A percentile compares a stretch with the other conserved stretches of the same genome.
These are phyloP conservation scores for Sandelia bainsii DNA, from an alignment of 2,797 vertebrate species.

Conservation along the genomic window DNA sequence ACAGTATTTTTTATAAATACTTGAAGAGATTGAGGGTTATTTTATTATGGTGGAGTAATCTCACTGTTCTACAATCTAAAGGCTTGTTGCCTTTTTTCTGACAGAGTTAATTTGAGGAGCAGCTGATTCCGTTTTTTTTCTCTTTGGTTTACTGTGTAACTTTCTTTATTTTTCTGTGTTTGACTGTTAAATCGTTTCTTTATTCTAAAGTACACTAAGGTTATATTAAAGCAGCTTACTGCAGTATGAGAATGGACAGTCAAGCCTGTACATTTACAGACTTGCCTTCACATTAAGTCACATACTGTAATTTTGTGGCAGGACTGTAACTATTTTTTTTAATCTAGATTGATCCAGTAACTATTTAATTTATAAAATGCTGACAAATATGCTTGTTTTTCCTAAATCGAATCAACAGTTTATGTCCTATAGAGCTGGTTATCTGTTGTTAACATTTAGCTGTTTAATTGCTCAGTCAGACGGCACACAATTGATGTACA, in stretches of 20 bases:
- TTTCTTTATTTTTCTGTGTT: not conserved
- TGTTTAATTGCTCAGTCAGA: too few relatives aligned
- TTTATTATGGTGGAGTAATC: constrained; percentile 49
- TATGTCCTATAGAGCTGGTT: too few relatives aligned
- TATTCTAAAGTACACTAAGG: not conserved
- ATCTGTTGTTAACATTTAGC: too few relatives aligned
- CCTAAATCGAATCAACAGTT: too few relatives aligned
- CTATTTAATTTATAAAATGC: too few relatives aligned
- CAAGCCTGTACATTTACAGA: not conserved
- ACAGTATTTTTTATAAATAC: constrained; percentile 53
- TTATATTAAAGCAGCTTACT: not conserved
- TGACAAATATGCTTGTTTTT: too few relatives aligned
- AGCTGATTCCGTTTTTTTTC: not conserved
- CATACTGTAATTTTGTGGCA: too few relatives aligned
- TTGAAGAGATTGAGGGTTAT: constrained; percentile 49
- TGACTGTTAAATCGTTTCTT: not conserved
- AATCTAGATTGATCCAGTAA: too few relatives aligned
- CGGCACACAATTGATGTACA: too few relatives aligned
- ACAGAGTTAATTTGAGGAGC: constrained; percentile 6
- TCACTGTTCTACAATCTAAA: constrained; percentile 21
- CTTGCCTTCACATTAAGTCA: too few relatives aligned
- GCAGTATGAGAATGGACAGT: not conserved
- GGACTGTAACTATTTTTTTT: too few relatives aligned
- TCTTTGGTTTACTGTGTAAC: not conserved
- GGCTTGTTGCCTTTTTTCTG: constrained; percentile 6